A percentile compares a stretch with the other conserved stretches of the same genome.
Conservation (phyloP, 1,140 invertebrate species). For the Halyomorpha halys region DNA sequence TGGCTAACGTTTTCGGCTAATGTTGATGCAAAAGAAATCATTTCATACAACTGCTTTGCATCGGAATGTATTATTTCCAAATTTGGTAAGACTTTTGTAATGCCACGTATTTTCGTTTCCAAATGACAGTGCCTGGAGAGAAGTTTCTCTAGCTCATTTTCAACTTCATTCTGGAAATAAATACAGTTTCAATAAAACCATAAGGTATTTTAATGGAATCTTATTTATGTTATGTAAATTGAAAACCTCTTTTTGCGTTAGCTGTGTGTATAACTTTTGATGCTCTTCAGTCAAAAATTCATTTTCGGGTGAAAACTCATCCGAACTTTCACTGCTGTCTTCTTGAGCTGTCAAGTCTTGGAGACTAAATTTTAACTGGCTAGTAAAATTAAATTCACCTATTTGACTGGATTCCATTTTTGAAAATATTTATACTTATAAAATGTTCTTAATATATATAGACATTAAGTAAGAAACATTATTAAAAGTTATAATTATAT, state of each 20-base stretch:
- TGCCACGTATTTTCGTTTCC: conserved; percentile 53
- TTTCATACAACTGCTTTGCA: conserved; percentile 62
- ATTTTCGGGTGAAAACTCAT: not conserved
- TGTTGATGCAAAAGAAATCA: conserved; percentile 77
- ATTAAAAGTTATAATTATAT: no score
- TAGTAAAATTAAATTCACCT: no score
- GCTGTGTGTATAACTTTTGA: conserved; percentile 5
- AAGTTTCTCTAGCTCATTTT: conserved; percentile 48
- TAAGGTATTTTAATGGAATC: no score
- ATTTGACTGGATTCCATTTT: no score
- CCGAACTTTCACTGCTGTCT: not conserved
- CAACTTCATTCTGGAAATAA: conserved; percentile 43
- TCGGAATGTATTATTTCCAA: conserved; percentile 57
- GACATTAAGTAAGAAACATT: no score
- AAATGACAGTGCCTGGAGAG: conserved; percentile 48
- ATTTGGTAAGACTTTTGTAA: conserved; percentile 54
- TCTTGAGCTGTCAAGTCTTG: not conserved
- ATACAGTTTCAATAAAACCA: not conserved
- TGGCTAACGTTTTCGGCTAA: conserved; percentile 89
- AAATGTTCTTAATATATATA: no score
- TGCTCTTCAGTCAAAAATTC: conserved; percentile 19
- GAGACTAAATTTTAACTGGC: no score
- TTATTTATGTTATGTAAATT: not conserved
- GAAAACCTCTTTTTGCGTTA: conserved; percentile 20
- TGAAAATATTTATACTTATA: no score